Conservation (phyloP, 2,797 vertebrate genomes). For the Chromobotia macracanthus region DNA sequence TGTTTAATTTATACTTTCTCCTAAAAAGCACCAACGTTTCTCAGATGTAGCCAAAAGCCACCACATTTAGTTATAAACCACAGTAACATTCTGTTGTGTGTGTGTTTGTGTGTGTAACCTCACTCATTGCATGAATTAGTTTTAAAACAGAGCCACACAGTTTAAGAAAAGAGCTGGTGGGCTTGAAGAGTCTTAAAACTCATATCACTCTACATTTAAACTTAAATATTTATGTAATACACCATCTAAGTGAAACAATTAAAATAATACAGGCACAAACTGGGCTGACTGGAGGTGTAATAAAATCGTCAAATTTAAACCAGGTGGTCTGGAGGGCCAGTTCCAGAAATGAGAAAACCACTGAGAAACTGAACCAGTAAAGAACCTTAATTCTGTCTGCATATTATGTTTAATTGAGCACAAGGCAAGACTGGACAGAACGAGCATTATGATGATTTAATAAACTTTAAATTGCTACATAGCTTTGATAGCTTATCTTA, state of each 20-base stretch:
- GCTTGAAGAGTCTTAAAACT: slow-evolving; percentile 84
- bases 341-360: no score
- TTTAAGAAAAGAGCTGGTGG: slow-evolving; percentile 76
- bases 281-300: slow-evolving; percentile 86
- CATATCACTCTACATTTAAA: slow-evolving; percentile 80
- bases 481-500: slow-evolving; percentile 23
- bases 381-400: slow-evolving; percentile 85
- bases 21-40: no score
- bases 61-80: not conserved
- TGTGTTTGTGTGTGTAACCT: slow-evolving; percentile 74
- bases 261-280: slow-evolving; percentile 81
- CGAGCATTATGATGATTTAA: slow-evolving; percentile 52
- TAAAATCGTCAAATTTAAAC: slow-evolving; percentile 77
- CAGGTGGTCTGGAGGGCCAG: slow-evolving; percentile 71
- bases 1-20: no score
- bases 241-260: slow-evolving; percentile 54
- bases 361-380: slow-evolving; percentile 86
- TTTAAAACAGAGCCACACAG: slow-evolving; percentile 76
- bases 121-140: slow-evolving; percentile 82
- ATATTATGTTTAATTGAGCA: slow-evolving; percentile 89
- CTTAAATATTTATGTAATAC: slow-evolving; percentile 54
- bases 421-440: slow-evolving; percentile 63
- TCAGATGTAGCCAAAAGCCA: slow-evolving; percentile 5
- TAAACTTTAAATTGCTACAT: slow-evolving; percentile 51
- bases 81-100: slow-evolving; percentile 68